Evolutionary conservation across 1,140 invertebrate species (phyloP).

Genomic region (Neocloeon triangulifer): DNA sequence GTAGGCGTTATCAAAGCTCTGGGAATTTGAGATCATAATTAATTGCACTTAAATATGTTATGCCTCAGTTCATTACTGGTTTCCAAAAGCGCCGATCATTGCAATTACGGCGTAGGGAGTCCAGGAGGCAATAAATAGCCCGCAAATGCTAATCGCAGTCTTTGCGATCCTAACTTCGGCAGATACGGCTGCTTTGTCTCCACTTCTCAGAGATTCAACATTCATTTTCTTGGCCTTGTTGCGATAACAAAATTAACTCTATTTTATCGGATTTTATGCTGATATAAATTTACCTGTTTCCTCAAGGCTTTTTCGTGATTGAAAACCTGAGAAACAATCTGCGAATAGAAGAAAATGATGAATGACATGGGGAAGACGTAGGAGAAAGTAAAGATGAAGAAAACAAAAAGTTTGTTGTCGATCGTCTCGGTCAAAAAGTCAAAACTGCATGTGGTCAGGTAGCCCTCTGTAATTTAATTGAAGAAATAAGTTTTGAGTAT

Average conservation of each 20-base stretch:
- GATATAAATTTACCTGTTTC: constrained; percentile 24
- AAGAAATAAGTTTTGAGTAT: constrained; percentile 36
- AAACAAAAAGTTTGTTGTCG: constrained; percentile 41
- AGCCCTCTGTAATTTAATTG: constrained; percentile 49
- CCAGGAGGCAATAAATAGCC: constrained; percentile 49
- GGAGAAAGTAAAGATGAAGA: constrained; percentile 39
- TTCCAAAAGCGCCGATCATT: constrained; percentile 46
- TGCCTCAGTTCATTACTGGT: too few relatives aligned
- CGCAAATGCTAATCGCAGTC: constrained; percentile 50
- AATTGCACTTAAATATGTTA: not conserved
- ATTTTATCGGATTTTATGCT: not conserved
- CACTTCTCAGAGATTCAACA: constrained; percentile 35
- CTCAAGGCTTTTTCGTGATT: constrained; percentile 54
- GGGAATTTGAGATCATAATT: not conserved
- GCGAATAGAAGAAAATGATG: constrained; percentile 42
- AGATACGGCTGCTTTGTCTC: constrained; percentile 34
- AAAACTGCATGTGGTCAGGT: constrained; percentile 49
- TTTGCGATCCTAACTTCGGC: constrained; percentile 51
- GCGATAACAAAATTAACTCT: not conserved
- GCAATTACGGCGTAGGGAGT: constrained; percentile 48
- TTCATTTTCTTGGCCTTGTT: constrained; percentile 58
- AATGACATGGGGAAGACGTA: constrained; percentile 41
- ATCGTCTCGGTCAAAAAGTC: constrained; percentile 45
- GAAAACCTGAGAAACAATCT: constrained; percentile 42
- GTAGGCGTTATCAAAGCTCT: constrained; percentile 36